Conservation (phyloP, 2,888 invertebrate species). For the Diarsia dahlii region DNA sequence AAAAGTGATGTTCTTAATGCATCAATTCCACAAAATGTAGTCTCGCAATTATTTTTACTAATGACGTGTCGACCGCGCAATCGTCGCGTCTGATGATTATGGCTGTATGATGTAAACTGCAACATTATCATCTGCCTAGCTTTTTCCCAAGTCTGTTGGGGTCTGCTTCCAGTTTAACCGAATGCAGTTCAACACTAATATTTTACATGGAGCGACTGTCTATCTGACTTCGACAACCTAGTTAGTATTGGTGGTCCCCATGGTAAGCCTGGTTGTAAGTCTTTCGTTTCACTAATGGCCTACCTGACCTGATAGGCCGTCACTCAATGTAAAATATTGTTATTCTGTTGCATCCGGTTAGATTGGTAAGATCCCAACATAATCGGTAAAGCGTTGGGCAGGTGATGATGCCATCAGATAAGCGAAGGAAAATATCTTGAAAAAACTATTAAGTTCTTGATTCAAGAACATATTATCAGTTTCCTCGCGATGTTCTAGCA, state of each 20-base stretch:
- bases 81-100: conserved; percentile 2
- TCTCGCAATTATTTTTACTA: conserved; percentile 18
- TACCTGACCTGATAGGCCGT: background rate
- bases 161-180: no score
- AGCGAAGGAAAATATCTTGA: background rate
- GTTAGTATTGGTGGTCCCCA: no score
- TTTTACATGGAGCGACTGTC: no score
- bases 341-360: background rate
- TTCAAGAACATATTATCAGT: no score
- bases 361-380: background rate
- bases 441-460: background rate
- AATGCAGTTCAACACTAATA: no score
- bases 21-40: background rate
- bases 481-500: no score
- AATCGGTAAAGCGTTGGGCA: background rate
- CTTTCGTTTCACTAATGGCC: background rate
- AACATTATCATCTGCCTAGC: no score
- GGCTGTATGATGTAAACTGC: conserved; percentile 1
- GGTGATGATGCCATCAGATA: background rate
- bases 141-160: no score
- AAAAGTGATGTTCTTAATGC: background rate
- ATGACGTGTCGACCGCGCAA: conserved; percentile 18
- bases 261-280: no score
- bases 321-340: background rate
- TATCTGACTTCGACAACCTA: no score